Base-by-base conservation (phyloP, 2,113 vertebrate species). In the Paraplagusia blochii region DNA sequence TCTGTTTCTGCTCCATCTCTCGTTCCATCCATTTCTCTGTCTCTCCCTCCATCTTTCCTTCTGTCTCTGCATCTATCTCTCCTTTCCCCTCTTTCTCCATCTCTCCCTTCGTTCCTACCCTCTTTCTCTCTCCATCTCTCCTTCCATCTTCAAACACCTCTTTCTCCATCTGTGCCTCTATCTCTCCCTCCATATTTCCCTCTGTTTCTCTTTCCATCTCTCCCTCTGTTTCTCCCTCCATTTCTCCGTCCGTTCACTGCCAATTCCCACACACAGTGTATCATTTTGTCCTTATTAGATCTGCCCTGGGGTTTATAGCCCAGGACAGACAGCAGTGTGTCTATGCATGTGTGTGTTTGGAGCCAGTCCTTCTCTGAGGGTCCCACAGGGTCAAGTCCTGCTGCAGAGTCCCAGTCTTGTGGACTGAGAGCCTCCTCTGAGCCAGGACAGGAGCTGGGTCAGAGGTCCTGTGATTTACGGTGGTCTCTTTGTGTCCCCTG, bases 251-350 rank as follows among this genome's bases (percentile, higher is more conserved):
- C 85, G 86, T n/a, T 74, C 63, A 19, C 74, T 80, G 77, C n/a
- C n/a, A n/a, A 90, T 89, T 90, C 90, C 88, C 88, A 90, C 90
- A 90, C 88, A 91, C 86, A 68, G 80, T 43, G 81, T 65, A 57
- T 56, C 51, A 34, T 44, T 56, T 19, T 53, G 29, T 52, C 51
- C 54, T 48, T 48, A 9, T 49, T 58, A 10, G 15, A 17, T 53
- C 53, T 58, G 68, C 79, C 74, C 63, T 40, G 64, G 77, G 77
- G 63, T 76, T 58, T 67, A 55, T 52, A 40, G 63, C 72, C 82
- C 77, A 75, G 76, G 76, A 72, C 79, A 80, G 75, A 76, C 76
- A 65, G 76, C 67, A 77, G 85, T 58, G 72, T 66, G 80, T 69
- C 5, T 40, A 11, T 29, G 22, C 6, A 6, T 29, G 22, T 29